A percentile compares a stretch with the other conserved stretches of the same genome.
Evolutionary conservation across 2,797 vertebrate genomes (phyloP).

Genomic region (Lepidocolaptes lacrymiger): DNA sequence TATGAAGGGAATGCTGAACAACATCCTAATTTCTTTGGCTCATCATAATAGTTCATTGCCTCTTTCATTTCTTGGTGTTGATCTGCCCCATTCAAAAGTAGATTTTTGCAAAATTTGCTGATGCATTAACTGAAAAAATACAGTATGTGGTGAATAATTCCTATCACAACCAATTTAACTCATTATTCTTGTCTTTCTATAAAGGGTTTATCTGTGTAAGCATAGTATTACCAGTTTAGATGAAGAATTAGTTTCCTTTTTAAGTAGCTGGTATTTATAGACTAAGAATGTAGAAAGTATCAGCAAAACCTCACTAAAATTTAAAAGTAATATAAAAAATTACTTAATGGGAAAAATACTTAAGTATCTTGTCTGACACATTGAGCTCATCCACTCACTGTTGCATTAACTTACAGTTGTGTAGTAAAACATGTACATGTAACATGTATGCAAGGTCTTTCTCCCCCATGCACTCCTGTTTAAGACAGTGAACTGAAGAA

Average conservation of each 20-base stretch:
- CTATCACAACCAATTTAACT: neutral
- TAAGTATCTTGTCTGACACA: neutral
- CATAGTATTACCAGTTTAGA: neutral
- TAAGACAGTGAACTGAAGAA: neutral
- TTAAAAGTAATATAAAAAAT: fast-evolving
- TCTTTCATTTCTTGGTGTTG: neutral
- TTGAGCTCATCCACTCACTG: neutral
- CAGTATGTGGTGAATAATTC: neutral
- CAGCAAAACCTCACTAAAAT: neutral
- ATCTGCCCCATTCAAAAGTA: neutral
- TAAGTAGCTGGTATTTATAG: neutral
- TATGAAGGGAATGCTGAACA: neutral
- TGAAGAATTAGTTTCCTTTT: neutral
- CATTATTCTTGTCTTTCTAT: neutral
- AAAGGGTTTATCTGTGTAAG: neutral
- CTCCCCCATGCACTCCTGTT: neutral
- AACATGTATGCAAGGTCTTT: neutral
- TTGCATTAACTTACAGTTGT: neutral
- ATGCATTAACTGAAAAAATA: neutral
- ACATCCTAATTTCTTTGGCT: neutral
- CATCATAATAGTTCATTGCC: neutral
- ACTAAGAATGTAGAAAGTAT: neutral
- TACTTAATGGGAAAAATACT: neutral
- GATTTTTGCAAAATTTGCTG: neutral
- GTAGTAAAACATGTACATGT: neutral